phyloP scores from a whole-genome alignment of 1,140 invertebrate genomes.

The Lordiphosa mommai region DNA sequence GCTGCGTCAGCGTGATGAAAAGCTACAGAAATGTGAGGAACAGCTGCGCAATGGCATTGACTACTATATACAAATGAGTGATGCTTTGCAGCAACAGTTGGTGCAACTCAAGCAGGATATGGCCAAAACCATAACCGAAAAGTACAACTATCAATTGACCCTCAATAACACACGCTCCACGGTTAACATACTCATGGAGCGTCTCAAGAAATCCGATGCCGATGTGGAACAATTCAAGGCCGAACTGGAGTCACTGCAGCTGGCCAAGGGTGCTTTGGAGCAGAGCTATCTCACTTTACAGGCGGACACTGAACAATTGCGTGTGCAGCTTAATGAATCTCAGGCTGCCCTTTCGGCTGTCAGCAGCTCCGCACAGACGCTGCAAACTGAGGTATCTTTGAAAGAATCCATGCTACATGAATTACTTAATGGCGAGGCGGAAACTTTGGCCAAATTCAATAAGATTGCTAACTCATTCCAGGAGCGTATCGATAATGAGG shows the following conservation, averaged over 20 bases:
- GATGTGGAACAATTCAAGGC: constrained; percentile 81
- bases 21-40: constrained; percentile 78
- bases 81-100: constrained; percentile 70
- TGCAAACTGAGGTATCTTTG: constrained; percentile 75
- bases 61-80: constrained; percentile 72
- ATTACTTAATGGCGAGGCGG: constrained; percentile 72
- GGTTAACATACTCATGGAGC: constrained; percentile 80
- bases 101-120: constrained; percentile 77
- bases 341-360: constrained; percentile 53
- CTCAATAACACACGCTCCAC: constrained; percentile 80
- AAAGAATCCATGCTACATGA: constrained; percentile 78
- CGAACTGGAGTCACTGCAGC: constrained; percentile 79
- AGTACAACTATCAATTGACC: constrained; percentile 80
- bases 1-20: constrained; percentile 72
- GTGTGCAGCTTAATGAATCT: constrained; percentile 70
- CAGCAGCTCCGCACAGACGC: constrained; percentile 58
- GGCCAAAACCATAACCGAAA: constrained; percentile 78
- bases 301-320: constrained; percentile 73
- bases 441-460: constrained; percentile 79
- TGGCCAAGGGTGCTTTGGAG: constrained; percentile 79
- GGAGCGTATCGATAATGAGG: constrained; percentile 74
- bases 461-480: constrained; percentile 80
- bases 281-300: constrained; percentile 74
- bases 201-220: constrained; percentile 80
- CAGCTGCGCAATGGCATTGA: constrained; percentile 75